phyloP scores from a whole-genome alignment of 2,113 vertebrate genomes.

The Paramisgurnus dabryanus region DNA sequence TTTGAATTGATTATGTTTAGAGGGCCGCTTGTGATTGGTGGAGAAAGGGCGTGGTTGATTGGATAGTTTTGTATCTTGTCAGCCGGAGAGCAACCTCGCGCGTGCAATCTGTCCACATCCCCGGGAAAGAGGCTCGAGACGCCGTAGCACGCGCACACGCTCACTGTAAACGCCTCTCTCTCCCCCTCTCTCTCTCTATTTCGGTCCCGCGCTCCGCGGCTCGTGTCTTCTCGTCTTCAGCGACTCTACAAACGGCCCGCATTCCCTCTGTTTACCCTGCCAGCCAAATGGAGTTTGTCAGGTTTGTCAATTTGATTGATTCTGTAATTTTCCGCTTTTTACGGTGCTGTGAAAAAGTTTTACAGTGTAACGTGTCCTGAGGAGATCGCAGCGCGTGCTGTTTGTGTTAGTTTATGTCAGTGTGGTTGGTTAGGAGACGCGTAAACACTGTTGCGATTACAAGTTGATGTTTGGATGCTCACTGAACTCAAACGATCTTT shows the following conservation, averaged over 20 bases:
- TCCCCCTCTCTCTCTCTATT: constrained; percentile 57
- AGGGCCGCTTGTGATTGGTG: constrained; percentile 92
- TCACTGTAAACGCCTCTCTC: constrained; percentile 51
- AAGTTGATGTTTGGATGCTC: neutral
- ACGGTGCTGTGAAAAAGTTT: constrained; percentile 62
- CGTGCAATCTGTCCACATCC: constrained; percentile 91
- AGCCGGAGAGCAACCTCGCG: constrained; percentile 87
- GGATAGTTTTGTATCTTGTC: constrained; percentile 93
- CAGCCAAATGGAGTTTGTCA: constrained; percentile 98
- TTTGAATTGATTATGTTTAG: constrained; percentile 93
- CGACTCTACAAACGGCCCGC: constrained; percentile 79
- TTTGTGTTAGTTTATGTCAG: constrained; percentile 37
- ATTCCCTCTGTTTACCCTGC: constrained; percentile 86
- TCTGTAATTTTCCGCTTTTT: constrained; percentile 70
- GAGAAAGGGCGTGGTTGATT: constrained; percentile 92
- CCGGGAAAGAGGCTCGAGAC: constrained; percentile 81
- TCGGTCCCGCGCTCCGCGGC: constrained; percentile 59
- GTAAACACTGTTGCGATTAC: constrained; percentile 11
- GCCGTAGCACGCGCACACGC: constrained; percentile 67
- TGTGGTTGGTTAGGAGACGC: constrained; percentile 15
- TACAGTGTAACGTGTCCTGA: constrained; percentile 75
- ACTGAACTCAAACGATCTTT: neutral
- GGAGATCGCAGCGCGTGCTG: constrained; percentile 60
- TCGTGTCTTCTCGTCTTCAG: constrained; percentile 69
- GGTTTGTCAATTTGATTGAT: constrained; percentile 92